phyloP scores from a whole-genome alignment of 1,140 invertebrate genomes.

The Zaprionus vittiger region DNA sequence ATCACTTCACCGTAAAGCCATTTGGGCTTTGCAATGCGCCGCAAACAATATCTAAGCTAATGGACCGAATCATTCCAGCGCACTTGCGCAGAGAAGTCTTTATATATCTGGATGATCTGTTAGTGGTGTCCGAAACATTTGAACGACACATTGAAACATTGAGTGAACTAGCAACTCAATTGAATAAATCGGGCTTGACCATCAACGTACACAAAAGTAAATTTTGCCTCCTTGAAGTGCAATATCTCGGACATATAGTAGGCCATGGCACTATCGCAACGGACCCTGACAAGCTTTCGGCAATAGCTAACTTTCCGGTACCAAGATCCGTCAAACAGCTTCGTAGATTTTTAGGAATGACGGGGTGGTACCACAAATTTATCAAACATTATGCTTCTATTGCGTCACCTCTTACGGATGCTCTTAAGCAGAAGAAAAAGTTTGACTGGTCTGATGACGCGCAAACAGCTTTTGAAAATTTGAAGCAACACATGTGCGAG shows the following conservation, averaged over 20 bases:
- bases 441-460: background rate
- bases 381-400: background rate
- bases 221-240: background rate
- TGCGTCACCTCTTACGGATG: background rate
- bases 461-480: background rate
- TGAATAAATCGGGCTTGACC: slow-evolving; percentile 11
- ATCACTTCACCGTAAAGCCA: slow-evolving; percentile 17
- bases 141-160: background rate
- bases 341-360: too few species aligned
- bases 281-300: too few species aligned
- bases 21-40: slow-evolving; percentile 12
- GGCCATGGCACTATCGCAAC: too few species aligned
- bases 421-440: background rate
- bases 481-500: background rate
- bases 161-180: background rate
- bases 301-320: too few species aligned
- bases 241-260: too few species aligned
- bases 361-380: background rate
- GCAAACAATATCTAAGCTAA: slow-evolving; percentile 32
- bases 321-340: too few species aligned
- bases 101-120: slow-evolving; percentile 16
- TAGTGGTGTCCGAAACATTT: slow-evolving; percentile 10
- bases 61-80: slow-evolving; percentile 19
- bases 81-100: background rate
- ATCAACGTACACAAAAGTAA: slow-evolving; percentile 19